Conservation (phyloP, 2,797 vertebrate genomes). For the Intellagama lesueurii region DNA sequence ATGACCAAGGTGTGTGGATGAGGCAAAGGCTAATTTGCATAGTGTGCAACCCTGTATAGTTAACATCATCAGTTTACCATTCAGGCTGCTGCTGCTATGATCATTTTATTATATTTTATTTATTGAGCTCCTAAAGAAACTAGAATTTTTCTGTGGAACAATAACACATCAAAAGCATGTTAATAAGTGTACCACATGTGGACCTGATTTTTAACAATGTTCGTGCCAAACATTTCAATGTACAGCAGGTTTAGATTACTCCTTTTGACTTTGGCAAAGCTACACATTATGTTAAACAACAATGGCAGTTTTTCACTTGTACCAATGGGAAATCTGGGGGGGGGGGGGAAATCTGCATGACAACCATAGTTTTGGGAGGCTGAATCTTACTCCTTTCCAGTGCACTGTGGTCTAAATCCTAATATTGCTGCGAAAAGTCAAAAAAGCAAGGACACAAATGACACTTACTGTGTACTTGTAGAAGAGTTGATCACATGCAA, state of each 20-base stretch:
- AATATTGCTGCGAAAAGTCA: neutral
- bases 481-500: neutral
- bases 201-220: slow-evolving; percentile 35
- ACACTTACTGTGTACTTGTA: too few relatives aligned
- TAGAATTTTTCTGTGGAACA: slow-evolving; percentile 2
- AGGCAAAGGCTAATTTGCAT: neutral
- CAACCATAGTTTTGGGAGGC: neutral
- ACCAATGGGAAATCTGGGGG: neutral
- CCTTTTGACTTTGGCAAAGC: neutral
- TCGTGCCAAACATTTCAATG: neutral
- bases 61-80: neutral
- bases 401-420: neutral
- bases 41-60: too few relatives aligned
- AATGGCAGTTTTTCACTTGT: neutral
- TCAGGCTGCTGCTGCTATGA: neutral
- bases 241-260: slow-evolving; percentile 53
- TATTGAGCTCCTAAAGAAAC: neutral
- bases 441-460: neutral
- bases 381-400: neutral
- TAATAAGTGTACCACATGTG: slow-evolving; percentile 48
- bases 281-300: neutral
- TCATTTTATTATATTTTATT: neutral
- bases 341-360: neutral
- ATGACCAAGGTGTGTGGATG: neutral
- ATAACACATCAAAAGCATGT: slow-evolving; percentile 25